Percentiles rank a stretch among this genome's conserved stretches.
These are phyloP conservation scores for Nestor notabilis DNA, from an alignment of 2,113 vertebrate species.

Conservation along the genomic window DNA sequence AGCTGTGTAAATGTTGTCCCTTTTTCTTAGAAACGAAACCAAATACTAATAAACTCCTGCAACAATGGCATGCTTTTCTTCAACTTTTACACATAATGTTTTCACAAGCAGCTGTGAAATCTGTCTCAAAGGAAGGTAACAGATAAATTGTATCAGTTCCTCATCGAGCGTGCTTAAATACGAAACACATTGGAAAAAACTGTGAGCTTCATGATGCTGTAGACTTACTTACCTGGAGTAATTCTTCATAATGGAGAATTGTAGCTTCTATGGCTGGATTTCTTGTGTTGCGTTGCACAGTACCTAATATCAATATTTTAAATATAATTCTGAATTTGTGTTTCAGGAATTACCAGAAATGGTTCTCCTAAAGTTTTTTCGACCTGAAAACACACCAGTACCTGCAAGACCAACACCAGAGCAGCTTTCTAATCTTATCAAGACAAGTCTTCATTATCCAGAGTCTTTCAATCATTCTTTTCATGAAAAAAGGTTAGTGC, in stretches of 20 bases:
- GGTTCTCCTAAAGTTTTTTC: constrained; percentile 88
- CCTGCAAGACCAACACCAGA: constrained; percentile 80
- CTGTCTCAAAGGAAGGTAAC: not conserved
- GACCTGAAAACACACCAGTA: constrained; percentile 82
- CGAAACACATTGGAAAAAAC: not conserved
- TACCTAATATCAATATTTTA: not conserved
- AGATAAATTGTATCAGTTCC: not conserved
- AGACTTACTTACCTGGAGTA: not conserved
- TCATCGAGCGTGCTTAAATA: not conserved
- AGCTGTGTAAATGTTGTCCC: not conserved
- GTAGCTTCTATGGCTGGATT: not conserved
- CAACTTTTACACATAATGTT: not conserved
- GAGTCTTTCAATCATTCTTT: constrained; percentile 91
- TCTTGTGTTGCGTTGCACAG: not conserved
- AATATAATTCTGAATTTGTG: not conserved
- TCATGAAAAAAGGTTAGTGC: constrained; percentile 84
- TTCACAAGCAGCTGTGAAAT: not conserved
- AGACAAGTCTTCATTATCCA: constrained; percentile 92
- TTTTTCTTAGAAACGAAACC: not conserved
- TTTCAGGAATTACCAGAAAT: constrained; percentile 91
- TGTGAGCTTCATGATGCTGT: not conserved
- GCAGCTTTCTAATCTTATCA: constrained; percentile 92
- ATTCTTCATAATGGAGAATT: not conserved
- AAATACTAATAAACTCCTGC: not conserved
- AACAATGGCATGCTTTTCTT: not conserved